Conservation (phyloP, 2,888 invertebrate genomes). For the Folsomia candida region DNA sequence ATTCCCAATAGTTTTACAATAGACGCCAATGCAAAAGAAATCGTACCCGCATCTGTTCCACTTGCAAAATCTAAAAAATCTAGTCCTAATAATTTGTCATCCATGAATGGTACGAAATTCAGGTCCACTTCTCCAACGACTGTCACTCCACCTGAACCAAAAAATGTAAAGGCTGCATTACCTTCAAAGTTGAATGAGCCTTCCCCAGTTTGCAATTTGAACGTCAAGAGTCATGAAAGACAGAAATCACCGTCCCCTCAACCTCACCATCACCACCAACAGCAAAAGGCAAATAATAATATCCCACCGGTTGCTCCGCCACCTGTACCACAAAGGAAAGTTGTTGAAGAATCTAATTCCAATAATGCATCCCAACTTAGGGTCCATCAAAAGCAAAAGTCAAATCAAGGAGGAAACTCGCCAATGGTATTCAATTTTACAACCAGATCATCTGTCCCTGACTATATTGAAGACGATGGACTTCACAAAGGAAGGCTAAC, state of each 20-base stretch:
- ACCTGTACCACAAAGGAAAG: not conserved
- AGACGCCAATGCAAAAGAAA: not conserved
- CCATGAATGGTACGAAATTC: not conserved
- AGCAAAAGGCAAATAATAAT: constrained; percentile 10
- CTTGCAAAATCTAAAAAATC: no score
- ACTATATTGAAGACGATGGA: constrained; percentile 88
- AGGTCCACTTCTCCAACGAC: not conserved
- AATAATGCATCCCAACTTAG: constrained; percentile 37
- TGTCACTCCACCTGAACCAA: no score
- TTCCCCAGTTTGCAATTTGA: not conserved
- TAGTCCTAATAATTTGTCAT: not conserved
- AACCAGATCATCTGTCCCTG: constrained; percentile 75
- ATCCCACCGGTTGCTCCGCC: constrained; percentile 14
- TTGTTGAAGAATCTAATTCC: constrained; percentile 8
- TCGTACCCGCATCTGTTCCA: not conserved
- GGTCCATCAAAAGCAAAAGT: constrained; percentile 49
- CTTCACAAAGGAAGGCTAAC: constrained; percentile 53
- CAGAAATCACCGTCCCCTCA: not conserved
- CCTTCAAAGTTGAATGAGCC: not conserved
- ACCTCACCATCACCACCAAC: no score
- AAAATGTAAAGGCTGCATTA: not conserved
- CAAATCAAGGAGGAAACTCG: constrained; percentile 43
- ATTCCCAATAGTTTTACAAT: not conserved
- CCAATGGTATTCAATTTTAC: constrained; percentile 84
- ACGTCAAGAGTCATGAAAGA: not conserved